Conservation (phyloP, 2,113 vertebrate genomes). For the Origma solitaria region DNA sequence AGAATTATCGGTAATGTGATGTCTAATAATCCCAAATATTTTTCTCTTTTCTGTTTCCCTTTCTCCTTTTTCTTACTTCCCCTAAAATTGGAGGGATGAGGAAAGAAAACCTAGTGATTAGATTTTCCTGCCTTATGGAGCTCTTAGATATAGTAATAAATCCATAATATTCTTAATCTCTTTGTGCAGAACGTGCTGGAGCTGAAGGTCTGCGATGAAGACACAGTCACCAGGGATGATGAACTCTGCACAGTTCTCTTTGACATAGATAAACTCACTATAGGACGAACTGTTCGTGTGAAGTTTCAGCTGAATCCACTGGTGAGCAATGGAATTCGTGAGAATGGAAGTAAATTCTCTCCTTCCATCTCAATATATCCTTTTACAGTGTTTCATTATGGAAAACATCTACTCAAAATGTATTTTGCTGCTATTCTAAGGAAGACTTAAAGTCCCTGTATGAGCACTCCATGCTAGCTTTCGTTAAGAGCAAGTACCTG, state of each 20-base stretch:
- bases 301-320: constrained; percentile 74
- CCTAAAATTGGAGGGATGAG: neutral
- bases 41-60: neutral
- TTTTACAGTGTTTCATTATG: neutral
- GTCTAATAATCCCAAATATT: neutral
- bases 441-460: neutral
- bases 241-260: constrained; percentile 77
- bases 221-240: constrained; percentile 67
- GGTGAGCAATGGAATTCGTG: constrained; percentile 26
- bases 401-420: neutral
- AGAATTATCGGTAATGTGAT: neutral
- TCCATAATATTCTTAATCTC: neutral
- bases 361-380: neutral
- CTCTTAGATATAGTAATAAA: neutral
- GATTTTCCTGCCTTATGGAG: neutral
- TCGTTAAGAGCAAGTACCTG: neutral
- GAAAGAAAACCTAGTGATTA: neutral
- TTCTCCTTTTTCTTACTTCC: neutral
- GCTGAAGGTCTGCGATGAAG: constrained; percentile 74
- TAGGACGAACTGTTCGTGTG: constrained; percentile 64
- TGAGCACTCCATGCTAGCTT: neutral
- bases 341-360: neutral
- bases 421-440: neutral
- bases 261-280: constrained; percentile 74
- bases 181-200: constrained; percentile 72